Conservation (phyloP, 2,888 invertebrate species). For the Drosophila villosipedis region DNA sequence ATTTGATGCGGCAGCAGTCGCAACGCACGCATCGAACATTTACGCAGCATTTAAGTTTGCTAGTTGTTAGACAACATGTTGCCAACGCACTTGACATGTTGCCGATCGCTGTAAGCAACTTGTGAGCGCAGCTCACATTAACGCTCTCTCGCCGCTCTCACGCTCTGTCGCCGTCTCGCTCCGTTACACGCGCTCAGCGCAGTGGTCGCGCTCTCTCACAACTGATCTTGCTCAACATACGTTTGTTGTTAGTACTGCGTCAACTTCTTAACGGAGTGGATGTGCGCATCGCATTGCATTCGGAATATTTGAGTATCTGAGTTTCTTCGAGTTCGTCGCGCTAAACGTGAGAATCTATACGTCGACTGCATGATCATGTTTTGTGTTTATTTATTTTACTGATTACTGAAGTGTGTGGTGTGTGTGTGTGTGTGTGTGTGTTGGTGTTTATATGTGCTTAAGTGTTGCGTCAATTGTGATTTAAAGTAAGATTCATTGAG, state of each 20-base stretch:
- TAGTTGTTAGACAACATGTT: conserved; percentile 40
- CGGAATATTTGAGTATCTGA: conserved; percentile 35
- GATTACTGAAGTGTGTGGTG: conserved; percentile 67
- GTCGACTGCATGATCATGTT: conserved; percentile 40
- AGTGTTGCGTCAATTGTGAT: conserved; percentile 60
- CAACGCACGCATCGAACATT: conserved; percentile 44
- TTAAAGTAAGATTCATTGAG: conserved; percentile 75
- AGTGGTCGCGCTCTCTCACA: conserved; percentile 35
- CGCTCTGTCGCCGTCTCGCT: conserved; percentile 11
- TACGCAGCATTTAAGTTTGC: conserved; percentile 16
- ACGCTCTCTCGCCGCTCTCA: conserved; percentile 6
- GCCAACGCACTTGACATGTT: conserved; percentile 42
- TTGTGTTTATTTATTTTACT: conserved; percentile 67
- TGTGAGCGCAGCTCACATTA: not conserved
- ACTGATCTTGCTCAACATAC: conserved; percentile 68
- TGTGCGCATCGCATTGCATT: conserved; percentile 29
- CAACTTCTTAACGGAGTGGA: conserved; percentile 32
- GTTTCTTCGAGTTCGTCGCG: conserved; percentile 22
- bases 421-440: not conserved
- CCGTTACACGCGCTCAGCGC: not conserved
- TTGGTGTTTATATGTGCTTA: conserved; percentile 9
- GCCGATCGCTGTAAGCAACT: conserved; percentile 42
- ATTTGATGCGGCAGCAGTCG: conserved; percentile 60
- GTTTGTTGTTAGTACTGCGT: conserved; percentile 45
- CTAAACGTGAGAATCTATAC: conserved; percentile 56